Base-by-base conservation (phyloP, 37 sponge, comb jelly and placozoan genomes). In the Tethya wilhelma region DNA sequence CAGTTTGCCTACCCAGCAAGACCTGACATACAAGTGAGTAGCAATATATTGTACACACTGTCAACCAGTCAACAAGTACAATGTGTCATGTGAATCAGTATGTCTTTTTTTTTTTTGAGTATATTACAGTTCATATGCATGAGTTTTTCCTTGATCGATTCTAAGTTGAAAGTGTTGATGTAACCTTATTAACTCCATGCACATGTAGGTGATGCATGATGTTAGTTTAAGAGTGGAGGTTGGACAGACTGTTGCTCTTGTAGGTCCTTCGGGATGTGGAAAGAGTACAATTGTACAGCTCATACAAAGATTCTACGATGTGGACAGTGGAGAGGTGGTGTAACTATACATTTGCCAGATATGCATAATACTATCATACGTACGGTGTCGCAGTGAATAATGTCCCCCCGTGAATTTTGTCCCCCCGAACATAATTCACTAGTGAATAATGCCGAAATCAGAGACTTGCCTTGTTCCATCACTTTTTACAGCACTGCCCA, bases 1-100 rank as follows among this genome's bases (percentile, higher is more conserved):
- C 33, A 43, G 8, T 93, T 93, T 72, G 83, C 39, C 56, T 96
- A 96, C 71, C 96, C 96, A 22, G 57, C 93, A 32, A 70, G 96
- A 62, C 90, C 93, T 0, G 80, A 86, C 37, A 78, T 90, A 9
- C 75, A 75, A 42, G 69, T 86, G 14, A 49, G 53, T 49, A 49
- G 53, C 53, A 49, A 19, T 14, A 49, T 14, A 49, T 49, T 9
- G 14, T 14, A 49, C 9, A 19, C 53, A 49, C 53, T n/a, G n/a
- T n/a, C n/a, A n/a, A n/a, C n/a, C n/a, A n/a, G n/a, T n/a, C n/a
- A n/a, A n/a, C n/a, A n/a, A n/a, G n/a, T n/a, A n/a, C n/a, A n/a
- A n/a, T n/a, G n/a, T n/a, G n/a, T n/a, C n/a, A n/a, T n/a, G n/a
- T n/a, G n/a, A n/a, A n/a, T n/a, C n/a, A n/a, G n/a, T n/a, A n/a